Evolutionary conservation across 1,140 invertebrate species (phyloP).

Genomic region (Globodera ellingtonae): DNA sequence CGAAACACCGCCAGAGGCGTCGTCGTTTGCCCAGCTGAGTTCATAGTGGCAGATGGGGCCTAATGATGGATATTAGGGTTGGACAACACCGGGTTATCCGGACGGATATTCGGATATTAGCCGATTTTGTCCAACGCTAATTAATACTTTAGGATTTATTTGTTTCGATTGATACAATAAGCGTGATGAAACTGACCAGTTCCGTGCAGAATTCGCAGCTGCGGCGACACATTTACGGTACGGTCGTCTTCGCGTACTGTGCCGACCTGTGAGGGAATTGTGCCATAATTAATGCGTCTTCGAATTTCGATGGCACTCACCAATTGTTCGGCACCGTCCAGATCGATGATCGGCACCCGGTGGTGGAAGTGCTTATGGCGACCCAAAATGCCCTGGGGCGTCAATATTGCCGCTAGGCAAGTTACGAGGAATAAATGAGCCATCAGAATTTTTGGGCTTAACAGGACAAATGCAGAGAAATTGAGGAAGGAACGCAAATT

Average conservation of each 20-base stretch:
- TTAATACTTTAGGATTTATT: not conserved
- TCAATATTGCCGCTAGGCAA: not conserved
- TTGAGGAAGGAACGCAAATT: not conserved
- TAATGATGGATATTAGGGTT: conserved; percentile 27
- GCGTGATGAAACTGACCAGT: conserved; percentile 46
- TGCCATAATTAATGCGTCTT: not conserved
- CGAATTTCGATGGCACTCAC: not conserved
- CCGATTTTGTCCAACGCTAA: too few relatives aligned
- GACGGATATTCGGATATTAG: too few relatives aligned
- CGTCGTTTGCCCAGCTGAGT: conserved; percentile 40
- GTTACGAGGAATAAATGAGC: not conserved
- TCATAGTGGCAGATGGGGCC: conserved; percentile 62
- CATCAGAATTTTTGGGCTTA: conserved; percentile 7
- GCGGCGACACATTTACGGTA: conserved; percentile 59
- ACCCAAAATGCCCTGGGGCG: not conserved
- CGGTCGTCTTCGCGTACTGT: conserved; percentile 58
- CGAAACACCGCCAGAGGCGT: conserved; percentile 10
- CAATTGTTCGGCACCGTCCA: conserved; percentile 59
- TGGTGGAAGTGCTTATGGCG: conserved; percentile 30
- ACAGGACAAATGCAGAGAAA: not conserved
- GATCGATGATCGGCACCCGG: conserved; percentile 57
- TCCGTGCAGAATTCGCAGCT: conserved; percentile 55
- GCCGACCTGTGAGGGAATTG: conserved; percentile 38
- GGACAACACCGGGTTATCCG: not conserved
- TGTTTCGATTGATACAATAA: not conserved